Evolutionary conservation across 2,797 vertebrate genomes (phyloP), one percentile per base, ranked within the genome.

Genomic region (Poeciliopsis gracilis): DNA sequence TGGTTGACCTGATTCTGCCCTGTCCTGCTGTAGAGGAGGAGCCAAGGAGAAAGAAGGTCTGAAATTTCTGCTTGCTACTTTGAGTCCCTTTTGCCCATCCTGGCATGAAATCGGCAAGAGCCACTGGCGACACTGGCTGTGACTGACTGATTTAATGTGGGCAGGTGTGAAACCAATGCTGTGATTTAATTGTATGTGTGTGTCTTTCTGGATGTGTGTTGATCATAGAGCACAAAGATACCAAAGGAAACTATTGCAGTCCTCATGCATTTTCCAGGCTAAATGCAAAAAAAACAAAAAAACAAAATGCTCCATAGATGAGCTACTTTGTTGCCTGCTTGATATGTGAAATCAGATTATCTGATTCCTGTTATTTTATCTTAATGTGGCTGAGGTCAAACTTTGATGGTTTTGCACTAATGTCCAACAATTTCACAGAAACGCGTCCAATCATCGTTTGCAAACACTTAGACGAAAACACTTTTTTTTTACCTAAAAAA

Each of bases 161-260:
- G 88, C 83, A 88, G 80, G 79, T 81, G 83, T 83, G 88, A 89
- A 85, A 82, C 75, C 79, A 79, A 78, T 80, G 25, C 49, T 75
- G 36, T 47, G 45, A 45, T 79, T 18, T 76, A 69, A 78, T 77
- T 80, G 70, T 82, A 36, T 89, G 49, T 53, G 59, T 36, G 61
- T 63, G 30, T 63, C 9, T 55, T 38, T 12, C 28, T 25, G 47
- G n/a, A 23, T 66, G n/a, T 72, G 57, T 84, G 77, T 82, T 75
- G 69, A 79, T 87, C 72, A 78, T 78, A 59, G 82, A 84, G 76
- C 81, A 86, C 85, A 91, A 76, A 90, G 78, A 94, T 91, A 94
- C 94, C 94, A 95, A 95, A 95, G 91, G 88, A 93, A 86, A 84
- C 51, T 9, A 61, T 87, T 91, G 90, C 85, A 89, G 86, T 94